Percentiles rank a stretch among this genome's conserved stretches.
phyloP scores from a whole-genome alignment of 92 coral and sea anemone species.

The Epizoanthus scotinus region DNA sequence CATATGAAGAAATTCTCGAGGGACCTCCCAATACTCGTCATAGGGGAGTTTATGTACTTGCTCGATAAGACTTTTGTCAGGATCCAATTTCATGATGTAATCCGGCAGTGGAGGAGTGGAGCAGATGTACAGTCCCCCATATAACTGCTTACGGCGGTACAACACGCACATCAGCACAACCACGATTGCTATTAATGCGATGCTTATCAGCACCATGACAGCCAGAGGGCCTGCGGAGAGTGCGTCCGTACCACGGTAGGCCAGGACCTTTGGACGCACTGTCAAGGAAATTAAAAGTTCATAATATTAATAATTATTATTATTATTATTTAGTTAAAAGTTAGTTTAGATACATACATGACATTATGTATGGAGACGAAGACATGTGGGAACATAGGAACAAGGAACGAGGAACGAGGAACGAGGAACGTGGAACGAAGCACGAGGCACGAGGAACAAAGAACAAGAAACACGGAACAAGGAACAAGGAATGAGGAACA shows the following conservation, averaged over 20 bases:
- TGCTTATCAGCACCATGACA: constrained; percentile 56
- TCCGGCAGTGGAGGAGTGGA: constrained; percentile 95
- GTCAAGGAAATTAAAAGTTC: not conserved
- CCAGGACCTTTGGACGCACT: constrained; percentile 47
- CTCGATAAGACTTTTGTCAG: constrained; percentile 71
- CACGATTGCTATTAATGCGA: constrained; percentile 50
- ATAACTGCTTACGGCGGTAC: constrained; percentile 80
- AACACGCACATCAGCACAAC: constrained; percentile 62
- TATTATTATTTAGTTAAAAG: too few species aligned
- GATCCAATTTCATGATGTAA: constrained; percentile 85
- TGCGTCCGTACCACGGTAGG: not conserved
- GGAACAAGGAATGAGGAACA: too few species aligned
- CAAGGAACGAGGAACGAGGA: too few species aligned
- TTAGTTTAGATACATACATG: too few species aligned
- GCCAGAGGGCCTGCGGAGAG: constrained; percentile 48
- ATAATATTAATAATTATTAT: too few species aligned
- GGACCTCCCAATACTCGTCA: constrained; percentile 90
- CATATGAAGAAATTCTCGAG: constrained; percentile 71
- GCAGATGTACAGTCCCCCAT: constrained; percentile 93
- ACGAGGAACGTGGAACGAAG: too few species aligned
- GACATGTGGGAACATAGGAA: not conserved
- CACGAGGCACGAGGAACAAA: not conserved
- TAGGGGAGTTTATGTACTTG: constrained; percentile 91
- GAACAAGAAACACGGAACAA: not conserved
- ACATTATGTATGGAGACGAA: not conserved